Evolutionary conservation across 2,888 invertebrate species (phyloP), one percentile per base, ranked within the genome.

Genomic region (Agrotis ipsilon): DNA sequence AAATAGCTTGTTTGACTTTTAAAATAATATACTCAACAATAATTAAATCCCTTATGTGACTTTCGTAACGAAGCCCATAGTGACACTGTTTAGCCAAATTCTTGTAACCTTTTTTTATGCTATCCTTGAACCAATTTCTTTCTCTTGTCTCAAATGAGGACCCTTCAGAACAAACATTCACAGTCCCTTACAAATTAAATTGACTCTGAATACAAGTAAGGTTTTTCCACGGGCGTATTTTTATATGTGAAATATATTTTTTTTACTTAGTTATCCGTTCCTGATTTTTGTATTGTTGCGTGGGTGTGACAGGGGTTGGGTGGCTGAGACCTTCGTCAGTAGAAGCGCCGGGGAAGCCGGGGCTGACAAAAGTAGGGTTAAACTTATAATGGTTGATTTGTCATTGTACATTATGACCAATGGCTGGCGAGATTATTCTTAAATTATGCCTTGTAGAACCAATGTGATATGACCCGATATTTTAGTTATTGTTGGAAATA

Each of bases 231-330:
- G 1, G n/a, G 9, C 18, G 32, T 57, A 1, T 43, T 67, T 74
- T 70, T 63, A 69, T 52, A 62, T 51, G 58, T 21, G 52, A 63
- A 54, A 70, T 75, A n/a, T 72, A 74, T n/a, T 76, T 81, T 67
- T 68, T 67, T 83, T 77, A 80, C 9, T 48, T 16, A n/a, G 81
- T 80, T 76, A 75, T 72, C 73, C 68, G 83, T 78, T 81, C 83
- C 82, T 84, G 9, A 32, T 88, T 89, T 79, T 88, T 84, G 82
- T 81, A 75, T 77, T 72, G 72, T 81, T 75, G 78, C 67, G 49
- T 89, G 87, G 43, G 72, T 61, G 73, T 87, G 89, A 89, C 88
- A 89, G 87, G 87, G 89, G 88, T 71, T 11, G 13, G n/a, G 45
- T 1, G 21, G 9, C 9, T 14, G 39, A 4, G 4, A 43, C 39